These are phyloP conservation scores for Amblyjoppa fuscipennis DNA, from an alignment of 2,888 invertebrate species.

Conservation along the genomic window DNA sequence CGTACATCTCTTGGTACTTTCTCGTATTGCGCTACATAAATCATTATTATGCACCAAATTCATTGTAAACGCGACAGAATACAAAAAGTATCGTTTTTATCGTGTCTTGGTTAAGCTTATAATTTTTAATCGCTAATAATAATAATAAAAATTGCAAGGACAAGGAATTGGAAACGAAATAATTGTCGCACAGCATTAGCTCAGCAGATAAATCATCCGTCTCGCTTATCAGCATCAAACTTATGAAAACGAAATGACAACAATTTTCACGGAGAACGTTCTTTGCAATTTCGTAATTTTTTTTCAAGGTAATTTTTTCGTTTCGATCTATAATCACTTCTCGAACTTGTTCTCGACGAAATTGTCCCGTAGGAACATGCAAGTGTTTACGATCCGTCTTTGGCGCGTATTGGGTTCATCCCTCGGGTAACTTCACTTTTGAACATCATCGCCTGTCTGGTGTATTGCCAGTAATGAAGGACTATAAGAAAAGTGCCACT, in stretches of 20 bases:
- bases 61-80: background rate
- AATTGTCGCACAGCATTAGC: background rate
- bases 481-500: background rate
- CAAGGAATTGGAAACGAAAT: background rate
- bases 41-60: background rate
- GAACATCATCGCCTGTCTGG: background rate
- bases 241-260: background rate
- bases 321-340: background rate
- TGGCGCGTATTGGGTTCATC: background rate
- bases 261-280: background rate
- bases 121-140: background rate
- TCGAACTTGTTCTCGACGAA: background rate
- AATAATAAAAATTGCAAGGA: background rate
- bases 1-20: background rate
- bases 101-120: background rate
- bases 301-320: background rate
- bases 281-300: background rate
- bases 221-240: background rate
- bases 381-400: background rate
- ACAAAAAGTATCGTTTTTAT: background rate
- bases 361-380: background rate
- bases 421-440: background rate
- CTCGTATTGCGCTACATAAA: background rate
- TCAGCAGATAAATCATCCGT: background rate
- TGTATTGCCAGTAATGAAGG: background rate